Conservation (phyloP, 1,140 invertebrate genomes). For the Polypedilum vanderplanki region DNA sequence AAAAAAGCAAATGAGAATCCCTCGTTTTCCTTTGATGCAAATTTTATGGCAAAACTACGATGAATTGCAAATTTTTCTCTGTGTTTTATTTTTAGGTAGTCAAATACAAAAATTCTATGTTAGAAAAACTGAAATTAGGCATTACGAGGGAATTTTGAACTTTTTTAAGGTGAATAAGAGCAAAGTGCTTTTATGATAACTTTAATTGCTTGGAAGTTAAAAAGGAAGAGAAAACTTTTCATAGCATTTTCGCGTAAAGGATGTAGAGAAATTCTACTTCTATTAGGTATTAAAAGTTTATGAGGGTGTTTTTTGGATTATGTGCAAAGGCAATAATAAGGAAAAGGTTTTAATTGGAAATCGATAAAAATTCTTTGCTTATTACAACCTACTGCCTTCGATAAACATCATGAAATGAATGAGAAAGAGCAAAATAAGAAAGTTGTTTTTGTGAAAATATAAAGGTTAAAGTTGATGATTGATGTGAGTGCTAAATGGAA, state of each 20-base stretch:
- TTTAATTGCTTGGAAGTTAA: not conserved
- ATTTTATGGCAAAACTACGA: slow-evolving; percentile 9
- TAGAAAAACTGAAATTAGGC: too few relatives aligned
- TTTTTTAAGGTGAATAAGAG: not conserved
- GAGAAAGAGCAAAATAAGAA: too few relatives aligned
- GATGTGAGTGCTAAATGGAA: too few relatives aligned
- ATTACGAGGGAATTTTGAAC: not conserved
- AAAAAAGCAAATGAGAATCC: not conserved
- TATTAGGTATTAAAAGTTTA: not conserved
- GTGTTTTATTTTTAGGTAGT: not conserved
- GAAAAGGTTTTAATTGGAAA: slow-evolving; percentile 7
- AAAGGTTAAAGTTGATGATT: too few relatives aligned
- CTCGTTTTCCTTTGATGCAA: not conserved
- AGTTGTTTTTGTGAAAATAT: too few relatives aligned
- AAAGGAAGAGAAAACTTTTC: not conserved
- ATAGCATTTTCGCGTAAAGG: not conserved
- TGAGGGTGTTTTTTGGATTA: not conserved
- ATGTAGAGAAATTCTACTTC: not conserved
- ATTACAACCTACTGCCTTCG: too few relatives aligned
- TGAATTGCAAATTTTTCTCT: slow-evolving; percentile 11
- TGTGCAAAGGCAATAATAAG: not conserved
- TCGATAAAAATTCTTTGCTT: not conserved
- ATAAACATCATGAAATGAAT: too few relatives aligned
- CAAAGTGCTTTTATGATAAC: not conserved
- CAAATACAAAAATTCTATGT: too few relatives aligned